phyloP scores from a whole-genome alignment of 1,140 invertebrate species.

The Danaus plexippus region DNA sequence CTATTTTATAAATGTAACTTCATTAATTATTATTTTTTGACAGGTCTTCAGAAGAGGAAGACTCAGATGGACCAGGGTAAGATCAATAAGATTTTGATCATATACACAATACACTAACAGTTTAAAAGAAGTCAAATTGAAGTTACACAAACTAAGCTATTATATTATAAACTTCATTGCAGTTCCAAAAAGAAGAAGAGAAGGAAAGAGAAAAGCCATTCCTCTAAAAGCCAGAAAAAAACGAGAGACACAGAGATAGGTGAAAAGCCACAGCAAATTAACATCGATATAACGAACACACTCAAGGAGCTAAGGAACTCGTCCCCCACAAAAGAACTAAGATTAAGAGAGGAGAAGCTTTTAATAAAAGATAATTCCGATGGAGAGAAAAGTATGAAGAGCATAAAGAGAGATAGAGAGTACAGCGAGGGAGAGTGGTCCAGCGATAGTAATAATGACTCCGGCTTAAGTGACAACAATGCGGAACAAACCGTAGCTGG shows the following conservation, averaged over 20 bases:
- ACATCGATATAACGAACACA: conserved; percentile 52
- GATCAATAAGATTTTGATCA: conserved; percentile 4
- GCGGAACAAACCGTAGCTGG: too few species aligned
- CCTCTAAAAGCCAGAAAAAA: conserved; percentile 42
- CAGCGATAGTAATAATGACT: conserved; percentile 48
- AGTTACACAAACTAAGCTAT: too few species aligned
- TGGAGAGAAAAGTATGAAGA: conserved; percentile 29
- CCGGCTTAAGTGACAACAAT: conserved; percentile 15
- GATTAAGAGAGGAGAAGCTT: conserved; percentile 27
- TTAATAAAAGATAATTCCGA: conserved; percentile 21
- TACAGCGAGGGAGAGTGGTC: conserved; percentile 66
- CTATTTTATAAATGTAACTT: not conserved
- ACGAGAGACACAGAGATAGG: conserved; percentile 26
- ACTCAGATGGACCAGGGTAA: conserved; percentile 44
- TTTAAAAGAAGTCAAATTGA: too few species aligned
- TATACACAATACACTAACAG: not conserved
- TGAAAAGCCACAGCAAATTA: conserved; percentile 26
- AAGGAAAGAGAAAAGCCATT: conserved; percentile 48
- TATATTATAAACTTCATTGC: conserved; percentile 8
- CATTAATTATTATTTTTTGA: conserved; percentile 13
- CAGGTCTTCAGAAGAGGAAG: conserved; percentile 48
- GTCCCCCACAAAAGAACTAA: conserved; percentile 52
- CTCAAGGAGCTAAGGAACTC: conserved; percentile 44
- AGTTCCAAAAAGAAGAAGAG: conserved; percentile 49
- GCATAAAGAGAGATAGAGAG: conserved; percentile 39